Evolutionary conservation across 2,888 invertebrate species (phyloP).

Genomic region (Sclerodermus sp.): DNA sequence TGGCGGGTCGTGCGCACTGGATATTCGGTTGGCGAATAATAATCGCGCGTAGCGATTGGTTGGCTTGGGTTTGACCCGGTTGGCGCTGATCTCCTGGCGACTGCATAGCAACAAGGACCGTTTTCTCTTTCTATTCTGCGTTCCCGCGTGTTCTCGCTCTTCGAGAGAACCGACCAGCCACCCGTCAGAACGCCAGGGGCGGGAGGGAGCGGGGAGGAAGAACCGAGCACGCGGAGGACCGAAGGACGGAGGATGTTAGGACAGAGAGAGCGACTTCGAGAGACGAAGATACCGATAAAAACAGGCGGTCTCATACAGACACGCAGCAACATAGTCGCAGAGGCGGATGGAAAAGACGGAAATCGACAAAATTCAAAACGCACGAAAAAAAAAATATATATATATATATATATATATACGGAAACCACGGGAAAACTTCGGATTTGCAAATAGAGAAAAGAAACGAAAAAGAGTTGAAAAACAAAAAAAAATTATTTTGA

Average conservation of each 20-base stretch:
- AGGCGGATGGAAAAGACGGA: no score
- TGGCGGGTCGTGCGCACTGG: slow-evolving; percentile 32
- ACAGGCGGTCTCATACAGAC: not conserved
- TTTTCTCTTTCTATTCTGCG: slow-evolving; percentile 33
- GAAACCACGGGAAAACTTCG: no score
- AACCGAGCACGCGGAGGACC: slow-evolving; percentile 15
- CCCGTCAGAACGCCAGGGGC: slow-evolving; percentile 22
- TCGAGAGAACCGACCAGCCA: slow-evolving; percentile 18
- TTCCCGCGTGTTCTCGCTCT: slow-evolving; percentile 19
- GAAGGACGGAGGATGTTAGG: slow-evolving; percentile 11
- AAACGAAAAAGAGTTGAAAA: no score
- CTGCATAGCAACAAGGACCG: slow-evolving; percentile 54
- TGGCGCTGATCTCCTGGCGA: slow-evolving; percentile 26
- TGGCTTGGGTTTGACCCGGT: slow-evolving; percentile 5
- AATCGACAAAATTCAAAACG: no score
- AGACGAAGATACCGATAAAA: slow-evolving; percentile 5
- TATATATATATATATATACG: no score
- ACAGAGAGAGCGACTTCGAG: slow-evolving; percentile 10
- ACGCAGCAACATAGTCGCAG: not conserved
- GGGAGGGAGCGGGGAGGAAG: slow-evolving; percentile 18
- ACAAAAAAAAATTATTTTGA: no score
- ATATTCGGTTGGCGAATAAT: slow-evolving; percentile 48
- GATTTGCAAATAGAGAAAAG: no score
- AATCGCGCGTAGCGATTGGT: slow-evolving; percentile 34
- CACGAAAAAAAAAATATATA: no score